Conservation (phyloP, 2,888 invertebrate species). For the Poecilobothrus nobilitatus region DNA sequence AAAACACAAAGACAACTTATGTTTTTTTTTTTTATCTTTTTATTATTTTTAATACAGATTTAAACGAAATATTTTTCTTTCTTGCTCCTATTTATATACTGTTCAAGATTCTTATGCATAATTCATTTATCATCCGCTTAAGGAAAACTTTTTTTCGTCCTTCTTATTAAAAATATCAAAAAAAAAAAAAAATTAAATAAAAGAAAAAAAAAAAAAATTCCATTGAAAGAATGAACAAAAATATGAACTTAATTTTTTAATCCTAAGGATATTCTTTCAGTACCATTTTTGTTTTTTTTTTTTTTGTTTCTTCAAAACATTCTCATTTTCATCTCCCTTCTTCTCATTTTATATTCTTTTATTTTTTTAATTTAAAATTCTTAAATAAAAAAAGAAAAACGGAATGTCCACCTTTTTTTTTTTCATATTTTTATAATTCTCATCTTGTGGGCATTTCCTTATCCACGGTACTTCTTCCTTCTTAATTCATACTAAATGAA, state of each 20-base stretch:
- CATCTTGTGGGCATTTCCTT: neutral
- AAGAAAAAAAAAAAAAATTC: neutral
- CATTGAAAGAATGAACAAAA: conserved; percentile 3
- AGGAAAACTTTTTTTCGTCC: conserved; percentile 3
- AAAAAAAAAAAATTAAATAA: no score
- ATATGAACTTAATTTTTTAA: conserved; percentile 4
- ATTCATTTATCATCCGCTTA: conserved; percentile 6
- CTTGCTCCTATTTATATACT: neutral
- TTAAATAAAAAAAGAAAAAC: neutral
- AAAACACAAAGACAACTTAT: no score
- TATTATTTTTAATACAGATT: neutral
- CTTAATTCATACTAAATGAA: neutral
- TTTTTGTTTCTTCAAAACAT: neutral
- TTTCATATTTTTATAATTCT: neutral
- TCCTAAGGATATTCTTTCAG: neutral
- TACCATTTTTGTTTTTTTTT: neutral
- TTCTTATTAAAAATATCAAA: neutral
- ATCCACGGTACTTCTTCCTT: neutral
- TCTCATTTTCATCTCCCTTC: no score
- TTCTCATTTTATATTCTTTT: neutral
- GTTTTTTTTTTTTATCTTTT: no score
- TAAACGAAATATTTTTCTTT: neutral
- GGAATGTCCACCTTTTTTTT: neutral
- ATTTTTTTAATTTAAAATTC: neutral
- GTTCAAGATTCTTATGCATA: neutral